phyloP scores from a whole-genome alignment of 2,113 vertebrate genomes.

The Brachyhypopomus gauderio region DNA sequence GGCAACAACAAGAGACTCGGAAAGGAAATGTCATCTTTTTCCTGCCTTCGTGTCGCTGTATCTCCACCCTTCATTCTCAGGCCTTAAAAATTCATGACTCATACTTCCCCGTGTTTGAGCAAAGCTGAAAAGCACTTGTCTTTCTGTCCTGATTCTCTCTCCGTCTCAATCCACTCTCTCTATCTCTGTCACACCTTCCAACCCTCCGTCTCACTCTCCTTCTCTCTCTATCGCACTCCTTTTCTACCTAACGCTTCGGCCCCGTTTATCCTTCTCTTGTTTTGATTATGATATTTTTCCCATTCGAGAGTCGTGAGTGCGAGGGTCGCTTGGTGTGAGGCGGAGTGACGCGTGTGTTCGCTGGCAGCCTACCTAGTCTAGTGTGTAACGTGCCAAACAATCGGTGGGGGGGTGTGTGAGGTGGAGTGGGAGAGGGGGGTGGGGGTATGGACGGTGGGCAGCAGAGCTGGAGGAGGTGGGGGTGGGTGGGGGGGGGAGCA shows the following conservation, averaged over 20 bases:
- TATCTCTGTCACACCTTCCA: conserved; percentile 51
- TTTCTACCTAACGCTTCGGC: conserved; percentile 53
- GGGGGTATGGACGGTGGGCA: conserved; percentile 40
- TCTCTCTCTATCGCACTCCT: conserved; percentile 45
- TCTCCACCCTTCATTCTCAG: conserved; percentile 47
- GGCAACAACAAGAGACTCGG: not conserved
- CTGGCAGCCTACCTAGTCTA: conserved; percentile 79
- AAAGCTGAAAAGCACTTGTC: conserved; percentile 20
- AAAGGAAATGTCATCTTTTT: conserved; percentile 19
- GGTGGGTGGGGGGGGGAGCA: conserved; percentile 51
- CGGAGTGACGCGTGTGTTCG: conserved; percentile 44
- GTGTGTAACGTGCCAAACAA: conserved; percentile 82
- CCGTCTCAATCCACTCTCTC: conserved; percentile 51
- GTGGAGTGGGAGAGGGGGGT: conserved; percentile 77
- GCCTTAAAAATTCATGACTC: conserved; percentile 55
- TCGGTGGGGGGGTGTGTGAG: conserved; percentile 49
- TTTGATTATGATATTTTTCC: conserved; percentile 3
- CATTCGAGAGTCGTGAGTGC: conserved; percentile 28
- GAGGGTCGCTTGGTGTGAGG: conserved; percentile 30
- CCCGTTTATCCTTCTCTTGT: conserved; percentile 23
- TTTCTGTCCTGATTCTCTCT: conserved; percentile 48
- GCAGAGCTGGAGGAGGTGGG: conserved; percentile 51
- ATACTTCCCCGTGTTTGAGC: conserved; percentile 23
- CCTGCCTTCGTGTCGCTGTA: conserved; percentile 8
- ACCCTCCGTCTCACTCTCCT: conserved; percentile 45